Base-by-base conservation (phyloP, 2,113 vertebrate species). In the Ictalurus punctatus region DNA sequence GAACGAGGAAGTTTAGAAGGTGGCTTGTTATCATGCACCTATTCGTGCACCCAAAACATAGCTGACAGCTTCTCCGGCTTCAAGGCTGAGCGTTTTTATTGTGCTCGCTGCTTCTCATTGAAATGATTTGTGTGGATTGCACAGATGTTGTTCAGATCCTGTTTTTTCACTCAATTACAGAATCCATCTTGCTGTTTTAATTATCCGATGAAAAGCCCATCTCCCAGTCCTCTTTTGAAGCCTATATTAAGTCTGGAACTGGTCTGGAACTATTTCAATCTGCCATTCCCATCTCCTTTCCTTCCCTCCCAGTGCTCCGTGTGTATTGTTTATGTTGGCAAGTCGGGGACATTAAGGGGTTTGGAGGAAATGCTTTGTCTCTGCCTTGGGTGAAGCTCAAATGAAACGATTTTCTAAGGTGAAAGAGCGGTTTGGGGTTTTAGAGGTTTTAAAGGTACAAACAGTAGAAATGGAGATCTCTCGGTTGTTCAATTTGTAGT, bases 101-200 rank as follows among this genome's bases (percentile, higher is more conserved):
- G 94, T 93, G 74, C 93, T 93, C 92, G 90, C 65, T 93, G 93
- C 93, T 92, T 94, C 95, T 96, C 94, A 91, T 95, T 95, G 94
- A 93, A 93, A 93, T 95, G 95, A 96, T 96, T 96, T 95, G 95
- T 95, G 94, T 94, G 94, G 91, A 90, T 92, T 92, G 95, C 94
- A 94, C 95, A 96, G 95, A 96, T 96, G 95, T 96, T 95, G 94
- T 94, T 95, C 94, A 94, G 93, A 95, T 95, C 94, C 94, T 87
- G 93, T 94, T 94, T 96, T 95, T 95, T 95, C 94, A 94, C 95
- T 95, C 95, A 96, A 95, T 95, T 96, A 96, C 94, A 90, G 94
- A 93, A 95, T 95, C 94, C 94, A 94, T 95, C 94, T 95, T 91
- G 94, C 95, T 95, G 95, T 95, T 96, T 96, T 95, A 96, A 96